Conservation (phyloP, 2,888 invertebrate species). For the Rhodophaea formosa region DNA sequence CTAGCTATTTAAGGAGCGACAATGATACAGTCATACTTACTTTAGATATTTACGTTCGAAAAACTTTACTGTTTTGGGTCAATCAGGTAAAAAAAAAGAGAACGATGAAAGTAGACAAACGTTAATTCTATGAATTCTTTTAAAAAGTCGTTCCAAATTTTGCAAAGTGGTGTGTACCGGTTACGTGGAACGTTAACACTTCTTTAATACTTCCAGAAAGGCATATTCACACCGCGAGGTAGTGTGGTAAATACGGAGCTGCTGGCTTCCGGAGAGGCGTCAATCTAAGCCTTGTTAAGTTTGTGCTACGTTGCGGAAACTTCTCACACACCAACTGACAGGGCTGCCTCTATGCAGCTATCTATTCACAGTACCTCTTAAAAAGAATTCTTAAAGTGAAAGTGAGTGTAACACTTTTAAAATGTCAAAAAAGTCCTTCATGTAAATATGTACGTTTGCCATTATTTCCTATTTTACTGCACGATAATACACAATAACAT, state of each 20-base stretch:
- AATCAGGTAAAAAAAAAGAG: too few relatives aligned
- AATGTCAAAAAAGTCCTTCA: not conserved
- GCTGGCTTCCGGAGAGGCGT: constrained; percentile 43
- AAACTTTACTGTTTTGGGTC: too few relatives aligned
- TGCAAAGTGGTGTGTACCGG: not conserved
- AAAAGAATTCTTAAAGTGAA: not conserved
- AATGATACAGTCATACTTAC: too few relatives aligned
- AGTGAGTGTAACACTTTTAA: too few relatives aligned
- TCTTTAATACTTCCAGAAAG: constrained; percentile 7
- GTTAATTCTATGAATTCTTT: too few relatives aligned
- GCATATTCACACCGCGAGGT: constrained; percentile 17
- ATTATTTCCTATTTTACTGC: constrained; percentile 5
- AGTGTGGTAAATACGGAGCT: constrained; percentile 33
- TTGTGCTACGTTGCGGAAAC: constrained; percentile 58
- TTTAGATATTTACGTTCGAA: too few relatives aligned
- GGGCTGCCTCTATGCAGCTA: constrained; percentile 30
- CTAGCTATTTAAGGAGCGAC: too few relatives aligned
- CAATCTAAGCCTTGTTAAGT: constrained; percentile 62
- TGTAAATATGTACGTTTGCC: not conserved
- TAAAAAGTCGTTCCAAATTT: not conserved
- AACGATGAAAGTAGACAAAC: too few relatives aligned
- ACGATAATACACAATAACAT: not conserved
- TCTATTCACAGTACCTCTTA: constrained; percentile 16
- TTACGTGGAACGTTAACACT: constrained; percentile 1
- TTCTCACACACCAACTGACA: constrained; percentile 31